Base-by-base conservation (phyloP, 1,140 invertebrate genomes). In the Trichomalopsis sarcophagae region DNA sequence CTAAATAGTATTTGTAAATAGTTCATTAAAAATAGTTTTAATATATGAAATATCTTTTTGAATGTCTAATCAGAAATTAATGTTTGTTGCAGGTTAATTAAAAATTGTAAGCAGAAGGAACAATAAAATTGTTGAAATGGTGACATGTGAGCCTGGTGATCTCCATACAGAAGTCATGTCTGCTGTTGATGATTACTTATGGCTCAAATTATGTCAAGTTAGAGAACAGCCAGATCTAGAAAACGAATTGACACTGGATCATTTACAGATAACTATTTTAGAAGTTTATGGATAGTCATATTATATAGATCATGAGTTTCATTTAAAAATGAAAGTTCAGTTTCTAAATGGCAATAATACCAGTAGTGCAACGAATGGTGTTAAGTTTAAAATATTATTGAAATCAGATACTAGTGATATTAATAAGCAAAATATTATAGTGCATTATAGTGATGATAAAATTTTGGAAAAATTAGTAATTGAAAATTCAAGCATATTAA, bases 101-200 rank as follows among this genome's bases (percentile, higher is more conserved):
- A 27, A 27, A 27, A 27, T 0, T 27, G 27, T 27, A 27, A 88
- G 89, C 96, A n/a, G 97, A 97, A 89, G 95, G 94, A 0, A 94
- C 95, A 81, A 91, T 97, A 3, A 96, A 96, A 97, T 83, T 97
- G 97, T 89, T 95, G 95, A 88, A 95, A 96, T 27, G 86, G 94
- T 97, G 50, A 94, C 96, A 66, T 99, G 98, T 91, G 98, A 99
- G 92, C 94, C 96, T 0, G 95, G 95, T 55, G 98, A 98, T 89
- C 96, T 98, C 88, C 98, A 99, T 91, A 93, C 95, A 1, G 97
- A 99, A 91, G 96, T 99, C 23, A 97, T 97, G 27, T 96, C 96
- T 73, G 98, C 97, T 69, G 97, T 98, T n/a, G 98, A 99, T 90
- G 98, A 99, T 93, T 99, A 99, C 92, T 93, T 99, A 0, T 99